Evolutionary conservation across 2,797 vertebrate species (phyloP).

Genomic region (Echiichthys vipera): DNA sequence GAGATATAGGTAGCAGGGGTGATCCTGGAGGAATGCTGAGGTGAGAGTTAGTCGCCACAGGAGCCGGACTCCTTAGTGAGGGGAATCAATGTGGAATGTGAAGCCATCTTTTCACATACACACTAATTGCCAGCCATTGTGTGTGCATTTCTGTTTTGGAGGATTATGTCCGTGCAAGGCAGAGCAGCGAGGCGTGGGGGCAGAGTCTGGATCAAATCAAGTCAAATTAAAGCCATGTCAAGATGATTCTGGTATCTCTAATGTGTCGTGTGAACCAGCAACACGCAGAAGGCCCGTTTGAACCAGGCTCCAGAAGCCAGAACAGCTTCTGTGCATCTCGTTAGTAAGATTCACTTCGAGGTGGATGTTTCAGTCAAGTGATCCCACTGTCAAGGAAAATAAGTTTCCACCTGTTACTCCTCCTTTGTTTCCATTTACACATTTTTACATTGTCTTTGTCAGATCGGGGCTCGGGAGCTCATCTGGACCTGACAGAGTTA

Average conservation of each 20-base stretch:
- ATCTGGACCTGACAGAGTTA: constrained; percentile 89
- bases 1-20: constrained; percentile 35
- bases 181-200: constrained; percentile 51
- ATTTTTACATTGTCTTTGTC: constrained; percentile 17
- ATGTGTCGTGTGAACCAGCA: constrained; percentile 16
- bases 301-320: not conserved
- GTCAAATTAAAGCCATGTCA: constrained; percentile 60
- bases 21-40: constrained; percentile 57
- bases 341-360: not conserved
- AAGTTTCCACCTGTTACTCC: not conserved
- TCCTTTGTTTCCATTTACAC: not conserved
- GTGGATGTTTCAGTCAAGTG: not conserved
- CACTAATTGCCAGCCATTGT: constrained; percentile 48
- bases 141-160: constrained; percentile 43
- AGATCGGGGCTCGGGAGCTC: constrained; percentile 83
- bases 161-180: constrained; percentile 65
- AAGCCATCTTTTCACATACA: constrained; percentile 52
- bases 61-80: constrained; percentile 38
- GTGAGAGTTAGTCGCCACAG: constrained; percentile 54
- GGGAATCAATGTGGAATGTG: constrained; percentile 59
- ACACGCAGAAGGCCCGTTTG: not conserved
- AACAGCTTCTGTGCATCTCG: not conserved
- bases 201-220: constrained; percentile 56
- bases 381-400: not conserved
- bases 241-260: constrained; percentile 32